Percentiles rank a stretch among this genome's conserved stretches.
phyloP scores from a whole-genome alignment of 2,797 vertebrate genomes.

The Pelobates cultripes region DNA sequence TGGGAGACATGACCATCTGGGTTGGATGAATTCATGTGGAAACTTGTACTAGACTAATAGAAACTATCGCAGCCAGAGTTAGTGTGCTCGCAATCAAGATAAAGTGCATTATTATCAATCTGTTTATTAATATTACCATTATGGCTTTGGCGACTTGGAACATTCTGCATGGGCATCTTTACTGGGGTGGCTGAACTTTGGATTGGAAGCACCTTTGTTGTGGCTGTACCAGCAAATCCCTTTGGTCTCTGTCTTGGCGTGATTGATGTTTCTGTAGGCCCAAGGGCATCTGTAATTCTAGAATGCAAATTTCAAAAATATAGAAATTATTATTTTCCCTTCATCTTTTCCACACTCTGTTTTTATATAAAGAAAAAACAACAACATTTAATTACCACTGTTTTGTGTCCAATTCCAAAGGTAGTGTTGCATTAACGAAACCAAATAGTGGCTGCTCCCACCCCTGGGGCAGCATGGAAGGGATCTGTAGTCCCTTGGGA shows the following conservation, averaged over 20 bases:
- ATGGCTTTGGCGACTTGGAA: slow-evolving; percentile 78
- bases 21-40: no score
- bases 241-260: slow-evolving; percentile 95
- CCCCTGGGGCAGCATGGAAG: no score
- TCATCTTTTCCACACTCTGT: background rate
- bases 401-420: no score
- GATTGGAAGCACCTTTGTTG: slow-evolving; percentile 81
- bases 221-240: slow-evolving; percentile 74
- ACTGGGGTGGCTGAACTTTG: slow-evolving; percentile 86
- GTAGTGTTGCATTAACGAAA: no score
- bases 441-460: no score
- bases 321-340: background rate
- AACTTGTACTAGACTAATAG: no score
- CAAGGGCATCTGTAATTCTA: slow-evolving; percentile 92
- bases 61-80: no score
- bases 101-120: no score
- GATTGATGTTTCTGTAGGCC: slow-evolving; percentile 98
- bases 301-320: slow-evolving; percentile 32
- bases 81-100: no score
- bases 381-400: background rate
- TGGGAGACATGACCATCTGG: no score
- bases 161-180: slow-evolving; percentile 82
- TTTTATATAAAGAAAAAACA: no score
- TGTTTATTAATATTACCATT: slow-evolving; percentile 76
- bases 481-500: no score